These are phyloP conservation scores for Rhogogaster chlorosoma DNA, from an alignment of 2,888 invertebrate genomes.

Conservation along the genomic window DNA sequence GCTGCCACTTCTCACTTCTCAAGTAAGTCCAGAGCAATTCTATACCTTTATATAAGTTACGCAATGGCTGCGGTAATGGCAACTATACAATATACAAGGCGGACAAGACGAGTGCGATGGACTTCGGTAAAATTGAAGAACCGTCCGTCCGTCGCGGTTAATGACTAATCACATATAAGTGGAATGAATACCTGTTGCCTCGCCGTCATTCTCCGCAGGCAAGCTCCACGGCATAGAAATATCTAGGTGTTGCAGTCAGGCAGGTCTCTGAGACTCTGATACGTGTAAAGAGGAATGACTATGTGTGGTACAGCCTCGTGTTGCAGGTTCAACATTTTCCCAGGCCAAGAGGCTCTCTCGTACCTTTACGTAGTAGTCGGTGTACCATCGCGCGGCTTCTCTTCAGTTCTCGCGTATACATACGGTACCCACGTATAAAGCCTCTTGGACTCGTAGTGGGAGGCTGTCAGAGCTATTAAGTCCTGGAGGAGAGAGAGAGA, in stretches of 20 bases:
- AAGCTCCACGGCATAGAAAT: not conserved
- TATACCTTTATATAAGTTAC: not conserved
- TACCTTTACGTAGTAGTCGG: not conserved
- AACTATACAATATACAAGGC: not conserved
- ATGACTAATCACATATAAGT: slow-evolving; percentile 46
- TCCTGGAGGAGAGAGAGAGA: slow-evolving; percentile 50
- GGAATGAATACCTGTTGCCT: slow-evolving; percentile 30
- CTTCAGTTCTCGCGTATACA: slow-evolving; percentile 49
- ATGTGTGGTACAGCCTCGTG: not conserved
- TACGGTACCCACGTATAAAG: slow-evolving; percentile 42
- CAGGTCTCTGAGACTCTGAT: not conserved
- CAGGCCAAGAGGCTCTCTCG: slow-evolving; percentile 53
- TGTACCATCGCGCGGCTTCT: slow-evolving; percentile 37
- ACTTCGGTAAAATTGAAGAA: slow-evolving; percentile 46
- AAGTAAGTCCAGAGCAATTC: not conserved
- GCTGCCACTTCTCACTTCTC: not conserved
- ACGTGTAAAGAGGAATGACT: slow-evolving; percentile 41
- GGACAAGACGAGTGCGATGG: not conserved
- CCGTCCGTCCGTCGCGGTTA: slow-evolving; percentile 26
- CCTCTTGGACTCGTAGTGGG: slow-evolving; percentile 58
- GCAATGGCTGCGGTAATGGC: not conserved
- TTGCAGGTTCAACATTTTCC: slow-evolving; percentile 59
- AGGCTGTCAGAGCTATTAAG: slow-evolving; percentile 66
- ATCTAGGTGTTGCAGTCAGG: slow-evolving; percentile 62
- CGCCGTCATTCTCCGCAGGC: not conserved